Base-by-base conservation (phyloP, 2,113 vertebrate species). In the Oreochromis niloticus region DNA sequence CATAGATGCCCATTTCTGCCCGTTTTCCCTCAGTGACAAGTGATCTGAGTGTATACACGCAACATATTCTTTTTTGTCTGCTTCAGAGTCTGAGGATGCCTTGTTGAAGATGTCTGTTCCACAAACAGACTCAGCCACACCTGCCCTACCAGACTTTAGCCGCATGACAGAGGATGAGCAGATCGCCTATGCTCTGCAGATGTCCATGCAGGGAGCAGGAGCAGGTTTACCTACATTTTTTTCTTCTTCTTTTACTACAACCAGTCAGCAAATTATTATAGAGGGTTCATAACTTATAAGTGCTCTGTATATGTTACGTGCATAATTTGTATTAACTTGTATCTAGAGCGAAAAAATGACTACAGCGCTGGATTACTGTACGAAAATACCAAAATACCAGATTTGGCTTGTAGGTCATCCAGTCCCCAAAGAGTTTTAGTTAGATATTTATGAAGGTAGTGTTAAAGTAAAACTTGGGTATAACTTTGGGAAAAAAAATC, bases 131-230 rank as follows among this genome's bases (percentile, higher is more conserved):
- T 97, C 97, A 0, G 93, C 96, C 39, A 94, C 97, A 3, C 90
- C 97, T 0, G 97, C 97, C 22, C 96, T 99, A 19, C 98, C 98
- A 0, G 98, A 99, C 93, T 97, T 99, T 30, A 99, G 97, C 93
- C 98, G 97, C 90, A 99, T 99, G 98, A 98, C 98, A 0, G 98
- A 99, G 90, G 98, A 99, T 32, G 98, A 99, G 87, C 98, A 99
- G 97, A 99, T 99, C 0, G 98, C 98, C 3, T 99, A 99, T 1
- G 98, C 98, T 93, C 98, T 99, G 97, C 98, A 99, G 96, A 99
- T 99, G 98, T 98, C 98, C 1, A 96, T 99, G 94, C 94, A 95
- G 86, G 95, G 94, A 90, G 95, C 97, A 1, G 98, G 97, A 97
- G 95, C 92, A 93, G 96, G 96, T 97, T 43, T n/a, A n/a, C 22